These are phyloP conservation scores for Scopus umbretta DNA, from an alignment of 2,113 vertebrate genomes.

Conservation along the genomic window DNA sequence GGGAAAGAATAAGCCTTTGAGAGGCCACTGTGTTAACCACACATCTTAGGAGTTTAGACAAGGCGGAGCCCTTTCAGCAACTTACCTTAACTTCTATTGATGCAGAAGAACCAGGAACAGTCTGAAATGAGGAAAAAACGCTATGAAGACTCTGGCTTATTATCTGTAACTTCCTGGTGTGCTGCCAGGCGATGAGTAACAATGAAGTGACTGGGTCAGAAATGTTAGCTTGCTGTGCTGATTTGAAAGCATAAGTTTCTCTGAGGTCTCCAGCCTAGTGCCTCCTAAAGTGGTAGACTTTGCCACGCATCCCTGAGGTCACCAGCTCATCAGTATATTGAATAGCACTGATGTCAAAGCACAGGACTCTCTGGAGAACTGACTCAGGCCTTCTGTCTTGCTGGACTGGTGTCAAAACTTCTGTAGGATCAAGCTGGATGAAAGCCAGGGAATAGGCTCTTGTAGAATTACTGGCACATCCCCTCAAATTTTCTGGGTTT, in stretches of 20 bases:
- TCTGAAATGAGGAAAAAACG: background rate
- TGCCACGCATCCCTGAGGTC: constrained; percentile 11
- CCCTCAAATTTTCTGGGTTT: constrained; percentile 57
- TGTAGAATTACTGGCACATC: constrained; percentile 64
- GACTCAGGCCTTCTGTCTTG: constrained; percentile 65
- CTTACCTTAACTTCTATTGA: background rate
- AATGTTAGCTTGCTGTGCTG: background rate
- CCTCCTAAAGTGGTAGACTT: constrained; percentile 10
- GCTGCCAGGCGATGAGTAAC: background rate
- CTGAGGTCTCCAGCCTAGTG: background rate
- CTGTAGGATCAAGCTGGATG: constrained; percentile 60
- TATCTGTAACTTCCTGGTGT: background rate
- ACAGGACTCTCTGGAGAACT: constrained; percentile 44
- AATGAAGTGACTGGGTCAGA: constrained; percentile 17
- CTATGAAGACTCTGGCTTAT: background rate
- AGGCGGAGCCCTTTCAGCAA: background rate
- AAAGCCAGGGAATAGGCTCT: constrained; percentile 48
- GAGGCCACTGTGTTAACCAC: background rate
- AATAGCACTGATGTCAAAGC: constrained; percentile 20
- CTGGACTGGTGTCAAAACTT: constrained; percentile 65
- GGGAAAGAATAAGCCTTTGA: background rate
- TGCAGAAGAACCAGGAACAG: background rate
- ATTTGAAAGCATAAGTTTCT: constrained; percentile 9
- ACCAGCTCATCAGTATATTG: constrained; percentile 11
- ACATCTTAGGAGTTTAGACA: background rate